Percentiles rank a stretch among this genome's conserved stretches.
phyloP scores from a whole-genome alignment of 2,113 vertebrate species.

The Sinocyclocheilus maitianheensis region DNA sequence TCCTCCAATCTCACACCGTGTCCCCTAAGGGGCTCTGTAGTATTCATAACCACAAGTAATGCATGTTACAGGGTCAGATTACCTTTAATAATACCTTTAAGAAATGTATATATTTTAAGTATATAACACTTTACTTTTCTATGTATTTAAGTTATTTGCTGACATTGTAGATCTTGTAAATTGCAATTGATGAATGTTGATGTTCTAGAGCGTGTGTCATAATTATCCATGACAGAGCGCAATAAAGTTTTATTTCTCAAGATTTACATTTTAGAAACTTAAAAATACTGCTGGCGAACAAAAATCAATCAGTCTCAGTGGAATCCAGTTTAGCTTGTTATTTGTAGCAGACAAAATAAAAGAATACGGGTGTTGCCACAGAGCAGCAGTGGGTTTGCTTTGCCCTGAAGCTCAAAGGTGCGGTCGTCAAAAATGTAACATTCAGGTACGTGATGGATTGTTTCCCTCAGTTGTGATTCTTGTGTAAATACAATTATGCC shows the following conservation, averaged over 20 bases:
- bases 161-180: no score
- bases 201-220: background rate
- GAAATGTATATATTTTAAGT: background rate
- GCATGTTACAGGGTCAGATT: background rate
- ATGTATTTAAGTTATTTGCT: background rate
- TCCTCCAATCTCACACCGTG: no score
- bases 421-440: slow-evolving; percentile 4
- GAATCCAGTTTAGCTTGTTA: slow-evolving; percentile 14
- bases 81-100: background rate
- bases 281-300: background rate
- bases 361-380: background rate
- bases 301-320: background rate
- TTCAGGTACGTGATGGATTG: background rate
- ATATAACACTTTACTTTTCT: background rate
- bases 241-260: background rate
- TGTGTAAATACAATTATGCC: slow-evolving; percentile 30
- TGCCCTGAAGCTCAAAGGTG: slow-evolving; percentile 22
- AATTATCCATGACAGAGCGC: background rate
- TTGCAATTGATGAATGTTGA: background rate
- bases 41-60: background rate
- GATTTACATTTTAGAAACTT: background rate
- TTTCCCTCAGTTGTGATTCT: background rate
- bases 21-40: no score
- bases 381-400: background rate
- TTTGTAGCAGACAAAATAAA: slow-evolving; percentile 13